Base-by-base conservation (phyloP, 1,140 invertebrate species). In the Melitaea cinxia region DNA sequence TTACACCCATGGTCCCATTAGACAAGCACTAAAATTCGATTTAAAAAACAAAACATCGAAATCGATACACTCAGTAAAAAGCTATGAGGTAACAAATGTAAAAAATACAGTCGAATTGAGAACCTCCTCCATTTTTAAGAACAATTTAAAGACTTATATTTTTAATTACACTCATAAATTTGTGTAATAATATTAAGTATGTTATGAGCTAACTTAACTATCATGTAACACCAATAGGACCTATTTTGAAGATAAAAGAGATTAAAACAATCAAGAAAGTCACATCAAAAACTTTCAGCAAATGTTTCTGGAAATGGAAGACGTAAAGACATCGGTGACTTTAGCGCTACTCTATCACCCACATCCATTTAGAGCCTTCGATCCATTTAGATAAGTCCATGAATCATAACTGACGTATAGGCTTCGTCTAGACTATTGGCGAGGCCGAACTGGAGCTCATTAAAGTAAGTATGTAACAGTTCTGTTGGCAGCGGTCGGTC, bases 381-480 rank as follows among this genome's bases (percentile, higher is more conserved):
- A n/a, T n/a, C n/a, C n/a, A n/a, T n/a, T n/a, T n/a, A n/a, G n/a
- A 39, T 23, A 56, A 9, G 17, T 12, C 35, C 10, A 56, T 56
- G 50, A 33, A 23, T 33, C 26, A 53, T 54, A 14, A 45, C 24
- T 39, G 49, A 15, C 28, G 49, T 24, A 24, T 28, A 19, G 23
- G 47, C 12, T 28, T 24, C 9, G 54, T 56, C 54, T 56, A 56
- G 54, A 56, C 54, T 42, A 55, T 55, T 37, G 53, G 53, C 53
- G 17, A 56, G 54, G 53, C 35, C 19, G 21, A 39, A 42, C 35
- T 56, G 35, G 54, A 26, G 23, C 54, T 56, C 37, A 56, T 56
- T 56, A 56, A 56, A 56, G 42, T 56, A 56, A 56, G 54, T 23
- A 55, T 39, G n/a, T 37, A 55, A 24, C 53, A 55, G 30, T 6